Base-by-base conservation (phyloP, 2,888 invertebrate species). In the Seira ritae region DNA sequence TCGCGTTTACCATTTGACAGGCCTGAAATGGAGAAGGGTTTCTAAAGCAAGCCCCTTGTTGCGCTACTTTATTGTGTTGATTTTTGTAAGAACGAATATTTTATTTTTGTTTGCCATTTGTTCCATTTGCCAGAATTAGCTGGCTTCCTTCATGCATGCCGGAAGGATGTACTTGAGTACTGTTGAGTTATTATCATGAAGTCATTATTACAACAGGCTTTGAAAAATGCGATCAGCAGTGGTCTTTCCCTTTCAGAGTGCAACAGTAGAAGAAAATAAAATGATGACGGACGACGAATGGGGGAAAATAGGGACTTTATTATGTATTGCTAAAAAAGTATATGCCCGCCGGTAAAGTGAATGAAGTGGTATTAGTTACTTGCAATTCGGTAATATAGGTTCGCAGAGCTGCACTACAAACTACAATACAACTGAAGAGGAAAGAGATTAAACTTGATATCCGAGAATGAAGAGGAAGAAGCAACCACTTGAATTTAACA, bases 151-250 rank as follows among this genome's bases (percentile, higher is more conserved):
- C 31, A 15, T 50, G 67, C 31, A 15, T 50, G 67, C 74, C 74
- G 74, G 74, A 74, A 74, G 74, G 74, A 74, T 74, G 74, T 66
- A 66, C 74, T 74, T 74, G 65, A 62, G 62, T 62, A 62, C 42
- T 74, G 74, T 74, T 66, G 65, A 74, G 50, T 74, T 74, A 74
- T 66, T 74, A 74, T 74, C 66, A 0, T 20, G 24, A 62, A 20
- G 62, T 62, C 20, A 62, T 62, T 62, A 62, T 22, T 62, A 62
- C 19, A 22, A 50, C 15, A 50, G 15, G 62, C 62, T 62, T 31
- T 6, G 6, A 12, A 55, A 62, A 62, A 62, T 62, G 62, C 22
- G 55, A 62, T 62, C 31, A 31, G 31, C 42, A 31, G 31, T 31
- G 20, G 19, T 62, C 19, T 19, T 50, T 20, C 20, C 19, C 62